phyloP scores from a whole-genome alignment of 2,888 invertebrate species.

The Alloscopus bannaensis region DNA sequence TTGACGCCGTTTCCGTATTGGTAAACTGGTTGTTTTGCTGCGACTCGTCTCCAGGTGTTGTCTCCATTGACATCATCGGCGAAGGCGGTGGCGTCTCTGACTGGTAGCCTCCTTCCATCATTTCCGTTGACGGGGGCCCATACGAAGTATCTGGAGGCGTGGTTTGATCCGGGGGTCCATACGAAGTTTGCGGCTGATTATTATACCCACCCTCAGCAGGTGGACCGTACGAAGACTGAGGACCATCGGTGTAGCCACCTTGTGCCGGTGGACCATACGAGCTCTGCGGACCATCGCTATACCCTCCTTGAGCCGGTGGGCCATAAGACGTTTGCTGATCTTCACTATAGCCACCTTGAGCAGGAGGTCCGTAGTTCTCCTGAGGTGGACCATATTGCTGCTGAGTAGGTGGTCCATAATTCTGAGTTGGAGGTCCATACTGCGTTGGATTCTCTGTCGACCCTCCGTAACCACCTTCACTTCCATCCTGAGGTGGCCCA shows the following conservation, averaged over 20 bases:
- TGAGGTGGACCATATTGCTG: background rate
- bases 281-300: constrained; percentile 21
- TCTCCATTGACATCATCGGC: background rate
- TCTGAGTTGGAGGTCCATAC: background rate
- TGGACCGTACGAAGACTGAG: constrained; percentile 18
- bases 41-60: constrained; percentile 1
- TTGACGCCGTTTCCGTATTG: background rate
- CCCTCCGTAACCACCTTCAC: background rate
- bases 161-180: constrained; percentile 16
- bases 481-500: background rate
- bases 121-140: constrained; percentile 22
- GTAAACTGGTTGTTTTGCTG: background rate
- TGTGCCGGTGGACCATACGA: constrained; percentile 33
- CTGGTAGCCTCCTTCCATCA: constrained; percentile 33
- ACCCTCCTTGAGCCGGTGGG: constrained; percentile 5
- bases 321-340: too few relatives aligned
- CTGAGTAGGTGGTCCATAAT: constrained; percentile 10
- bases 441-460: background rate
- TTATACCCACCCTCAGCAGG: constrained; percentile 23
- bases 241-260: background rate
- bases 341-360: constrained; percentile 2
- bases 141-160: constrained; percentile 13
- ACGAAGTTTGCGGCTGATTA: constrained; percentile 6
- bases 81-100: constrained; percentile 8
- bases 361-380: constrained; percentile 24